These are phyloP conservation scores for Spinibarbus caldwelli DNA, from an alignment of 2,797 vertebrate species.

Conservation along the genomic window DNA sequence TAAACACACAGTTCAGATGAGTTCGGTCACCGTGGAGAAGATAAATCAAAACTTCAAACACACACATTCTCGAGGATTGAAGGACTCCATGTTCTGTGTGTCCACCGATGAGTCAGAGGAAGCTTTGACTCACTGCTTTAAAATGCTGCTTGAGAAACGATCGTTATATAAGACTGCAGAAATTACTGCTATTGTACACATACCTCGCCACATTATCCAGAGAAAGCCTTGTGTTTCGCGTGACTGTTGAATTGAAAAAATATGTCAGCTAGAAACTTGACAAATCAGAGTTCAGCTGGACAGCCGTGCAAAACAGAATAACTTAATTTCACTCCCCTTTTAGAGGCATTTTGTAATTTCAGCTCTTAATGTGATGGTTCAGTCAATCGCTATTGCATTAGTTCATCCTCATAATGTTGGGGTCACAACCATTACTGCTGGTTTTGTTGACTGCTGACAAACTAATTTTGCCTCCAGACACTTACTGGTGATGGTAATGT, in stretches of 20 bases:
- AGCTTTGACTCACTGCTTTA: slow-evolving; percentile 39
- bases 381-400: not conserved
- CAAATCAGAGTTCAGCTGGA: not conserved
- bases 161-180: slow-evolving; percentile 5
- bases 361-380: not conserved
- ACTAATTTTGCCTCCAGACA: not conserved
- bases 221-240: not conserved
- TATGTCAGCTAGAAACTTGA: not conserved
- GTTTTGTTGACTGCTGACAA: not conserved
- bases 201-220: not conserved
- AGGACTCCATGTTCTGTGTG: slow-evolving; percentile 26
- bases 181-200: not conserved
- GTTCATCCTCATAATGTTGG: not conserved
- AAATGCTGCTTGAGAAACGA: slow-evolving; percentile 1
- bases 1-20: slow-evolving; percentile 40
- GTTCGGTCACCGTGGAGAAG: slow-evolving; percentile 17
- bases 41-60: slow-evolving; percentile 3
- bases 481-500: not conserved
- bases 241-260: not conserved
- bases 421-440: not conserved
- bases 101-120: slow-evolving; percentile 28
- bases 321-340: not conserved
- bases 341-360: not conserved
- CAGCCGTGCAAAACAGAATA: not conserved
- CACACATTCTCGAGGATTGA: not conserved